Base-by-base conservation (phyloP, 1,140 invertebrate genomes). In the Drosophila asahinai region DNA sequence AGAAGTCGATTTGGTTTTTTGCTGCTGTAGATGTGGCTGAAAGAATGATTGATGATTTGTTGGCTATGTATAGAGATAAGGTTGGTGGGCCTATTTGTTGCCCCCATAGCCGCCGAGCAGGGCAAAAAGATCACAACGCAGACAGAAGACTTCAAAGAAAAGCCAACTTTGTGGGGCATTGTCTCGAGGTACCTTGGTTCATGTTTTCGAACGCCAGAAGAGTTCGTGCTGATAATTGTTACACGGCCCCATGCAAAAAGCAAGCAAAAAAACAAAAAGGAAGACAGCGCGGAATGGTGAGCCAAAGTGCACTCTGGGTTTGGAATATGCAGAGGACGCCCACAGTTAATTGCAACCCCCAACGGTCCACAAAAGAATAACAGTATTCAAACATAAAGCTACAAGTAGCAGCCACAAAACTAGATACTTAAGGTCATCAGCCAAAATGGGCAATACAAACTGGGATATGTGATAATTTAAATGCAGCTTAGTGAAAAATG, bases 31-130 rank as follows among this genome's bases (percentile, higher is more conserved):
- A 15, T 67, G 68, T 40, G 42, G 59, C 51, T 63, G 65, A 36
- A 66, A 60, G 62, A 76, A 87, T 83, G 83, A 86, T 86, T 86
- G 83, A 86, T 86, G 83, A 86, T 86, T 84, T 77, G 81, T 84
- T 86, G 60, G 67, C 77, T 70, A 65, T 73, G 61, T 71, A 64
- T 64, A 43, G 77, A 65, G 80, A 83, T 89, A 86, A 83, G 80
- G 63, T 48, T 57, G 61, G 55, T 60, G 61, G 73, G 71, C 60
- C 43, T 19, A 74, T 64, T 58, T 43, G 58, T 45, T 57, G 43
- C 43, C 72, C 55, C 27, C 62, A 52, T n/a, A 59, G 27, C 40
- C 30, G 38, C 57, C 12, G 57, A 66, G 38, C 47, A 67, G 66
- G 63, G 61, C 25, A 30, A 27, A 63, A 57, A 64, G 74, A 66